Evolutionary conservation across 2,888 invertebrate species (phyloP).

Genomic region (Drosophila rellima): DNA sequence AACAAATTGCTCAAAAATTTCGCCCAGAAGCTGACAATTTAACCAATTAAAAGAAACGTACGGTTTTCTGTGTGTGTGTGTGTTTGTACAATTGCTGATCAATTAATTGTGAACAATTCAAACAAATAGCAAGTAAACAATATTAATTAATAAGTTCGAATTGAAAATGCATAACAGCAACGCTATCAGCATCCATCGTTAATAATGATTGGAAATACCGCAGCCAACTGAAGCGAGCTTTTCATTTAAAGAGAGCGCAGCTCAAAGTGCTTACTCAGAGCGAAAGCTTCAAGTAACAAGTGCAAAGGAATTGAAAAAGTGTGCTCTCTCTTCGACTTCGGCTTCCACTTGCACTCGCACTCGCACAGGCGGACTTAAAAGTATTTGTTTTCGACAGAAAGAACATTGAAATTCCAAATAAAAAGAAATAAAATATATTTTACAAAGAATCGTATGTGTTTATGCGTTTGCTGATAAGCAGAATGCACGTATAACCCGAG

Average conservation of each 20-base stretch:
- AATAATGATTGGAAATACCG: constrained; percentile 46
- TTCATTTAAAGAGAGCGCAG: constrained; percentile 4
- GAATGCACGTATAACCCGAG: neutral
- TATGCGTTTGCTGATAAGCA: constrained; percentile 7
- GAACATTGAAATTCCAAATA: constrained; percentile 13
- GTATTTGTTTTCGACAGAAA: constrained; percentile 8
- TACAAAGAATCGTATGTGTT: constrained; percentile 12
- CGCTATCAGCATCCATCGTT: constrained; percentile 56
- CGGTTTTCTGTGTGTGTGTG: constrained; percentile 17
- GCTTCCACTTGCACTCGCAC: neutral
- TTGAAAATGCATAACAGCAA: constrained; percentile 30
- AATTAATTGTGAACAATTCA: constrained; percentile 49
- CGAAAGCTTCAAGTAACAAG: constrained; percentile 5
- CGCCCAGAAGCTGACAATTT: constrained; percentile 56
- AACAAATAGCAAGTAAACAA: constrained; percentile 17
- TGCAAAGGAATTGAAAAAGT: constrained; percentile 24
- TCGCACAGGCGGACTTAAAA: neutral
- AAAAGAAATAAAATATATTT: neutral
- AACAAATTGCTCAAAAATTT: constrained; percentile 27
- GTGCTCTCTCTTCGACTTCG: neutral
- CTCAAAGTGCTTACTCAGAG: constrained; percentile 9
- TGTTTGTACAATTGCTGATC: constrained; percentile 53
- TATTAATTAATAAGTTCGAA: constrained; percentile 41
- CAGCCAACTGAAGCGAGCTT: constrained; percentile 41
- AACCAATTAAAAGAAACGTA: constrained; percentile 19